Base-by-base conservation (phyloP, 2,113 vertebrate species). In the Ptilorrhoa leucosticta region DNA sequence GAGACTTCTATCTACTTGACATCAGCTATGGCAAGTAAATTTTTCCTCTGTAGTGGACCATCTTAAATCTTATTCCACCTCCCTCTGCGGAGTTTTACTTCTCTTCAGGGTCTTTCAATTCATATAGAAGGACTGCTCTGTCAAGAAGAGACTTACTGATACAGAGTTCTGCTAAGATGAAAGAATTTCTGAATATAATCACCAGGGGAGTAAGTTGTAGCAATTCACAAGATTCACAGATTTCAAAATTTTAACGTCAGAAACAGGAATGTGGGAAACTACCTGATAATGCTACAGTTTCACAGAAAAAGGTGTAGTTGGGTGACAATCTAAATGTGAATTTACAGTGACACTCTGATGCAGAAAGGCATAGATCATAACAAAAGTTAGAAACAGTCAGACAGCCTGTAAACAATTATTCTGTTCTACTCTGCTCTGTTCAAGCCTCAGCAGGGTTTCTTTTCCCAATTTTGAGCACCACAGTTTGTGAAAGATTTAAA, bases 401-500 rank as follows among this genome's bases (percentile, higher is more conserved):
- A 76, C 26, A 85, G 66, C 6, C 66, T 73, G 51, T 42, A 79
- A 94, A 88, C 58, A 77, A 69, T 61, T 83, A 24, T 35, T 79
- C 47, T 83, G 37, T 65, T 94, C 47, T 78, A 21, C 23, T 70
- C 53, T 57, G 57, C 66, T 86, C 70, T 91, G n/a, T 88, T 90
- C 80, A 92, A 85, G 45, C 26, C 92, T 88, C 79, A 88, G 88
- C 54, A 88, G 85, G 88, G 39, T 77, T 95, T 86, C 79, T 73
- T 73, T 87, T 90, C 77, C 39, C 88, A 94, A 80, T 95, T 91
- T 90, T 76, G 83, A 78, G 17, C 71, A 93, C 58, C 26, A 37
- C 45, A 90, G 88, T 83, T 95, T 80, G 40, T 85, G 70, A 90
- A 93, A 93, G 63, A 88, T 63, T 27, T 45, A 88, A 93, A 83